Conservation (phyloP, 2,113 vertebrate species). For the Myxocyprinus asiaticus region DNA sequence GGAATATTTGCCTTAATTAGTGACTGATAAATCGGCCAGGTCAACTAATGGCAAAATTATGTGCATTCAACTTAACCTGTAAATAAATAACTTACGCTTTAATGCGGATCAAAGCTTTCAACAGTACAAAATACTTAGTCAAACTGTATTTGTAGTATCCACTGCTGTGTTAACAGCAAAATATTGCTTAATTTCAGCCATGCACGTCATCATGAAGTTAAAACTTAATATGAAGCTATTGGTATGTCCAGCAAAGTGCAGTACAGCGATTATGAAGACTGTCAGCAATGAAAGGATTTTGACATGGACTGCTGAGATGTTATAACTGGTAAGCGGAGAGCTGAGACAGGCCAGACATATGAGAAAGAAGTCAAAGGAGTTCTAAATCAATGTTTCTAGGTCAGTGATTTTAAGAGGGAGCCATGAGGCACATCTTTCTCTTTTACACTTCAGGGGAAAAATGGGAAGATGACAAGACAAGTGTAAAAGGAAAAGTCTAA, state of each 20-base stretch:
- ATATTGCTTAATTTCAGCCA: too few species aligned
- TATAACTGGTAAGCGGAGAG: constrained; percentile 12
- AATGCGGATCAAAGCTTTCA: too few species aligned
- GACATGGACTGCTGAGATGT: constrained; percentile 22
- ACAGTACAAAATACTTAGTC: too few species aligned
- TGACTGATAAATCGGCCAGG: too few species aligned
- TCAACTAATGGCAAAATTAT: too few species aligned
- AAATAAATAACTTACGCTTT: too few species aligned
- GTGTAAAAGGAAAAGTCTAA: background rate
- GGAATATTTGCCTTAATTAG: too few species aligned
- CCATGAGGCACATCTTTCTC: constrained; percentile 18
- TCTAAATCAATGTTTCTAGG: constrained; percentile 36
- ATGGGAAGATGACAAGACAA: background rate
- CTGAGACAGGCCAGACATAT: constrained; percentile 21
- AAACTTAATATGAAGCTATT: background rate
- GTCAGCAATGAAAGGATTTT: constrained; percentile 13
- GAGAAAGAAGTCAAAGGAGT: constrained; percentile 35
- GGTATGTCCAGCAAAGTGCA: background rate
- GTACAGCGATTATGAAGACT: background rate
- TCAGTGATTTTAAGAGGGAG: constrained; percentile 38
- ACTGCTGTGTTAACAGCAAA: too few species aligned
- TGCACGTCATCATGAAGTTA: background rate
- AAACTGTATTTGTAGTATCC: too few species aligned
- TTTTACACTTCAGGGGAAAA: constrained; percentile 29
- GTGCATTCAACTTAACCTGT: too few species aligned